Evolutionary conservation across 2,888 invertebrate genomes (phyloP).

Genomic region (Prosapia bicincta): DNA sequence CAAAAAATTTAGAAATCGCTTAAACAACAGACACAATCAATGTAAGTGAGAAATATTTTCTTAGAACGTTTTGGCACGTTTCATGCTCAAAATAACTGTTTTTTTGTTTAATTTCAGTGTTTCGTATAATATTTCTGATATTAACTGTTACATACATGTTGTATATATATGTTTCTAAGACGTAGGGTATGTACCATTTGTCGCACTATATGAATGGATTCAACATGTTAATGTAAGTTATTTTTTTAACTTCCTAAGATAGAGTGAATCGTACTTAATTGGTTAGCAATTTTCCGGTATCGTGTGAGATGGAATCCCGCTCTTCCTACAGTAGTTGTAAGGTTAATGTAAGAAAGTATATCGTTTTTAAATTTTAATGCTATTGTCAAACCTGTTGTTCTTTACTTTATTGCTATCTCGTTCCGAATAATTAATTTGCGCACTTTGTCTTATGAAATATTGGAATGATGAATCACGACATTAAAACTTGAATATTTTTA

Average conservation of each 20-base stretch:
- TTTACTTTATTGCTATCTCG: too few relatives aligned
- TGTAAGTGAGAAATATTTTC: background rate
- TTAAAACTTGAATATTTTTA: too few relatives aligned
- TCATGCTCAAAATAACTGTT: constrained; percentile 15
- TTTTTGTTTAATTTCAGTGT: background rate
- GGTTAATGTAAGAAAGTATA: constrained; percentile 17
- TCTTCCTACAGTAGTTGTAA: constrained; percentile 25
- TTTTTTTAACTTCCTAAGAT: constrained; percentile 22
- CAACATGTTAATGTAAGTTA: constrained; percentile 19
- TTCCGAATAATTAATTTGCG: too few relatives aligned
- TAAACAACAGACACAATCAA: background rate
- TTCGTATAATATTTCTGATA: constrained; percentile 13
- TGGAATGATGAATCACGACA: background rate
- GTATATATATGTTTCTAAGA: constrained; percentile 23
- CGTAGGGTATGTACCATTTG: constrained; percentile 7
- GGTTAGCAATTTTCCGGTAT: constrained; percentile 20
- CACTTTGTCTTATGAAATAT: too few relatives aligned
- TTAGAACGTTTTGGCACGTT: background rate
- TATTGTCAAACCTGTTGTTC: too few relatives aligned
- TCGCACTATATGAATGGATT: constrained; percentile 6
- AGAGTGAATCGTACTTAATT: constrained; percentile 11
- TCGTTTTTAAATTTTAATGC: constrained; percentile 11
- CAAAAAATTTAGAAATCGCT: background rate
- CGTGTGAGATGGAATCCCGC: constrained; percentile 22
- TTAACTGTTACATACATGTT: constrained; percentile 11